Percentiles rank a stretch among this genome's conserved stretches.
Conservation (phyloP, 2,113 vertebrate genomes). For the Sigmodon hispidus region DNA sequence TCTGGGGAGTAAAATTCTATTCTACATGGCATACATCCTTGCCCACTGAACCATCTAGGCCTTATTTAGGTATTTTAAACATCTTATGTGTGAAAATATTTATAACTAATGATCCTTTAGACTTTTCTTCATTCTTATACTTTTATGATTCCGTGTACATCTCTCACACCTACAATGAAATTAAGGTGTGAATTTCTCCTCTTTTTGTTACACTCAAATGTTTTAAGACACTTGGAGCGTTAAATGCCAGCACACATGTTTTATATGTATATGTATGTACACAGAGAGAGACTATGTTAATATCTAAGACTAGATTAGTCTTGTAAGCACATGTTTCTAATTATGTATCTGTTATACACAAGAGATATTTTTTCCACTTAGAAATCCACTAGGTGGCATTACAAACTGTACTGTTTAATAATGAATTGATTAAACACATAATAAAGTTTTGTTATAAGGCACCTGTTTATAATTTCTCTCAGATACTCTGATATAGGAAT, state of each 20-base stretch:
- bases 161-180: not conserved
- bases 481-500: slow-evolving; percentile 19
- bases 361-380: slow-evolving; percentile 53
- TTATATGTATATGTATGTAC: not conserved
- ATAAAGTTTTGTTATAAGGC: slow-evolving; percentile 70
- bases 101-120: not conserved
- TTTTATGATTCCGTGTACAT: not conserved
- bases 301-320: slow-evolving; percentile 25
- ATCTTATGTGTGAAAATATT: not conserved
- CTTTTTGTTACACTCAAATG: not conserved
- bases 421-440: slow-evolving; percentile 71
- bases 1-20: not conserved
- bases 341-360: slow-evolving; percentile 57
- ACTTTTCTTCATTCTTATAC: not conserved
- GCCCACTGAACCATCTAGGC: not conserved
- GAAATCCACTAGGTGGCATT: slow-evolving; percentile 79
- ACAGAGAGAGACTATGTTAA: not conserved
- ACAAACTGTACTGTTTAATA: slow-evolving; percentile 72
- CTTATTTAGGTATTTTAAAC: not conserved
- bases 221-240: slow-evolving; percentile 2
- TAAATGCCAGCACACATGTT: not conserved
- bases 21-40: not conserved
- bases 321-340: slow-evolving; percentile 63
- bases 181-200: not conserved
- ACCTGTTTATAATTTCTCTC: slow-evolving; percentile 69